These are phyloP conservation scores for Tauraco hartlaubi DNA, from an alignment of 2,797 vertebrate genomes.

Conservation along the genomic window DNA sequence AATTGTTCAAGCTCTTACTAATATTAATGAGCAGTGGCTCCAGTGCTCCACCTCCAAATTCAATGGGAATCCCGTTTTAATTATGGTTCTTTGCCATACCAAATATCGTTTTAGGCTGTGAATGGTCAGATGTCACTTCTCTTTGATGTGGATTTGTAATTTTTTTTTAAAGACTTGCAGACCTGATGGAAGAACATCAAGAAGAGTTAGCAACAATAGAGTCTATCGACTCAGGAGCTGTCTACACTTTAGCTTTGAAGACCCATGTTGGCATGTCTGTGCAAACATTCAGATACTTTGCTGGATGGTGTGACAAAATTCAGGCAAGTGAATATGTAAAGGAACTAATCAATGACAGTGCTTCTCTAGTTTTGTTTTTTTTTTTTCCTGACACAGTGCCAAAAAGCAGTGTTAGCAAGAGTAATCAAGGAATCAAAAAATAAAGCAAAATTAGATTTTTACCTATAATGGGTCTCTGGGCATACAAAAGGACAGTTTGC, in stretches of 20 bases:
- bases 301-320: constrained; percentile 89
- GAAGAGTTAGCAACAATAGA: constrained; percentile 86
- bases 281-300: constrained; percentile 87
- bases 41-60: neutral
- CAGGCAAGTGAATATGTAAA: constrained; percentile 72
- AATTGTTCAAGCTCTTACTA: neutral
- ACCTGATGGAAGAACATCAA: constrained; percentile 85
- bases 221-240: constrained; percentile 83
- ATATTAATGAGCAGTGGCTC: neutral
- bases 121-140: neutral
- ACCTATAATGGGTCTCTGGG: neutral
- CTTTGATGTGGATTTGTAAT: neutral
- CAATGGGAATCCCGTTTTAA: neutral
- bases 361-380: neutral
- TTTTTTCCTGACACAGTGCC: neutral
- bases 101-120: neutral
- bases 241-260: constrained; percentile 86
- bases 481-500: neutral
- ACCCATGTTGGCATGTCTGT: constrained; percentile 88
- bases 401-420: neutral
- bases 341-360: neutral
- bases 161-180: constrained; percentile 79
- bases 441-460: neutral
- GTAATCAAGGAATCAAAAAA: neutral
- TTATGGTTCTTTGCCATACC: neutral